Evolutionary conservation across 2,797 vertebrate genomes (phyloP).

Genomic region (Epinephelus coioides): DNA sequence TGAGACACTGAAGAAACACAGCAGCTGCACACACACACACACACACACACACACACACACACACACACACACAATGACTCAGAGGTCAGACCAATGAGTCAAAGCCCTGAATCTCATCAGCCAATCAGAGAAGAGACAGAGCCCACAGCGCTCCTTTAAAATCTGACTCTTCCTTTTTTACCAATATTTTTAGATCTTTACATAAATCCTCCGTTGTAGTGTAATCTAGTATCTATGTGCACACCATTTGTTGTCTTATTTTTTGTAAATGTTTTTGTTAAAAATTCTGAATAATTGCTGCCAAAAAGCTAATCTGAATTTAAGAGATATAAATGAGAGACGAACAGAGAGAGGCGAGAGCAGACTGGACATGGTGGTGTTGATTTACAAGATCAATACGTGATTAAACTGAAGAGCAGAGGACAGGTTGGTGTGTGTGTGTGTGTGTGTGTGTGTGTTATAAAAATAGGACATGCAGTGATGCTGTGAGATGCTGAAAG

Average conservation of each 20-base stretch:
- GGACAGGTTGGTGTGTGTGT: background rate
- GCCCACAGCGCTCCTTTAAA: background rate
- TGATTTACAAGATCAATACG: constrained; percentile 32
- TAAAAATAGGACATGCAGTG: constrained; percentile 23
- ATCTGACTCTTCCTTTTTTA: background rate
- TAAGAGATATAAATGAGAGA: background rate
- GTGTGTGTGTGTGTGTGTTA: constrained; percentile 10
- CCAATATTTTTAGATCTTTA: background rate
- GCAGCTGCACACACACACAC: background rate
- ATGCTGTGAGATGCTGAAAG: constrained; percentile 36
- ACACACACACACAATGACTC: background rate
- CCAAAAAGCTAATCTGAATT: background rate
- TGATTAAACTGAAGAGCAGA: constrained; percentile 34
- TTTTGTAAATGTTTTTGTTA: background rate
- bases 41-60: constrained; percentile 3
- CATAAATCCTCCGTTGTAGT: no score
- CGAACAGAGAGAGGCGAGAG: background rate
- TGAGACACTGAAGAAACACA: no score
- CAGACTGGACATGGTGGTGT: background rate
- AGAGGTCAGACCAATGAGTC: background rate
- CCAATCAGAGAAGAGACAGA: constrained; percentile 14
- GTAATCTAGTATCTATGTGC: no score
- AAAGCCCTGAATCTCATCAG: background rate
- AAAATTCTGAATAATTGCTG: background rate
- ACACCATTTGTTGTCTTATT: no score